Evolutionary conservation across 2,888 invertebrate species (phyloP).

Genomic region (Acronicta alni): DNA sequence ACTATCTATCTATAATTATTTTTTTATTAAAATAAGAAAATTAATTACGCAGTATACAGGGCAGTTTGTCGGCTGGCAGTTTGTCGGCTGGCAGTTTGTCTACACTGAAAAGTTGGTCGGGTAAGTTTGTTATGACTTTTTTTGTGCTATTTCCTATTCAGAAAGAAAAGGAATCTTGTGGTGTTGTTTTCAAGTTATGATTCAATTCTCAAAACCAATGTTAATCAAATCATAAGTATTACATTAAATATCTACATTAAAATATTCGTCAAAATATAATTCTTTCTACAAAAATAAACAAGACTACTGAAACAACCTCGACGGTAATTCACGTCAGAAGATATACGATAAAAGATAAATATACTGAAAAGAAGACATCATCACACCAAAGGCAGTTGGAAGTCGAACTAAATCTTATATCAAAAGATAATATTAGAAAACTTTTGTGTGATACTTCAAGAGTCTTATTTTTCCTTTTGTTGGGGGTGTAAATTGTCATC

Average conservation of each 20-base stretch:
- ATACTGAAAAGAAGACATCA: constrained; percentile 11
- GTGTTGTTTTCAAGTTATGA: too few species aligned
- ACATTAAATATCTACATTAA: not conserved
- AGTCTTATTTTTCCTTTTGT: constrained; percentile 1
- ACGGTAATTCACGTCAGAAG: constrained; percentile 20
- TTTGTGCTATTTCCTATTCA: too few species aligned
- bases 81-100: too few species aligned
- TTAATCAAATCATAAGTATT: too few species aligned
- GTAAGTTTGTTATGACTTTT: too few species aligned
- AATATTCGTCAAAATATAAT: not conserved
- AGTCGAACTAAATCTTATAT: constrained; percentile 5
- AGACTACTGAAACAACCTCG: constrained; percentile 2
- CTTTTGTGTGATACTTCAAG: not conserved
- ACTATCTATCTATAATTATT: too few species aligned
- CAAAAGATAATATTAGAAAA: constrained; percentile 11
- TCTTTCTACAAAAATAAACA: constrained; percentile 4
- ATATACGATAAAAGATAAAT: constrained; percentile 17
- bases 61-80: too few species aligned
- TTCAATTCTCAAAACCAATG: too few species aligned
- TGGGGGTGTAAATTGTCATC: not conserved
- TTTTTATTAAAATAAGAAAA: too few species aligned
- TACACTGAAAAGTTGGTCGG: too few species aligned
- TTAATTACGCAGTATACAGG: too few species aligned
- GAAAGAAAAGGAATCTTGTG: too few species aligned
- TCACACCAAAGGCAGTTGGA: constrained; percentile 10